Evolutionary conservation across 1,140 invertebrate species (phyloP), one percentile per base, ranked within the genome.

Genomic region (Melanaphis sacchari): DNA sequence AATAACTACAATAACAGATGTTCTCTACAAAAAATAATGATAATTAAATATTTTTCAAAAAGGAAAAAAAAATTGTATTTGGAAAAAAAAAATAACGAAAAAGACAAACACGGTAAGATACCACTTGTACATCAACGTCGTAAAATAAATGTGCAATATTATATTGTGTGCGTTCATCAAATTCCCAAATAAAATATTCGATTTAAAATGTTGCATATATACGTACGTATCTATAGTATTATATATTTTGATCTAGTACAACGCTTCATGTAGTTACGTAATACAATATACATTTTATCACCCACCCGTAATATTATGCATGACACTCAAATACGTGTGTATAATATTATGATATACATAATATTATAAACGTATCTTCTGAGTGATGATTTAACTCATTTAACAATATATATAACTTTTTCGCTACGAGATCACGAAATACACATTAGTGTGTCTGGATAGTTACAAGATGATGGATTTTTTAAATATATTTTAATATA

Each of bases 221-320:
- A 9, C 9, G 26, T 18, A 31, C 0, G 9, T 31, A 59, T 15
- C 11, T 66, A 31, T 66, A 31, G 59, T 76, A 52, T 5, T 76
- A n/a, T 76, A n/a, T 76, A 76, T 21, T 76, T 76, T 21, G 31
- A 76, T 76, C 59, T 76, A n/a, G 0, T 31, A 9, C 31, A 31
- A n/a, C 8, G 59, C 31, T 31, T 31, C 26, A 66, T 31, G 31
- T 66, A n/a, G 59, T 66, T 66, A 36, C 5, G 4, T 76, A 76
- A n/a, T n/a, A n/a, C n/a, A n/a, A 76, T 76, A 76, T 76, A 76
- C 59, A n/a, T 76, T 76, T 76, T n/a, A 76, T 76, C 59, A n/a
- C 31, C 15, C 31, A 6, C 36, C n/a, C 15, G 6, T 76, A 76
- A 76, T 36, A 76, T 76, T 18, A 36, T 66, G 5, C 26, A 59